Base-by-base conservation (phyloP, 2,797 vertebrate genomes). In the Micropoecilia bifurca region DNA sequence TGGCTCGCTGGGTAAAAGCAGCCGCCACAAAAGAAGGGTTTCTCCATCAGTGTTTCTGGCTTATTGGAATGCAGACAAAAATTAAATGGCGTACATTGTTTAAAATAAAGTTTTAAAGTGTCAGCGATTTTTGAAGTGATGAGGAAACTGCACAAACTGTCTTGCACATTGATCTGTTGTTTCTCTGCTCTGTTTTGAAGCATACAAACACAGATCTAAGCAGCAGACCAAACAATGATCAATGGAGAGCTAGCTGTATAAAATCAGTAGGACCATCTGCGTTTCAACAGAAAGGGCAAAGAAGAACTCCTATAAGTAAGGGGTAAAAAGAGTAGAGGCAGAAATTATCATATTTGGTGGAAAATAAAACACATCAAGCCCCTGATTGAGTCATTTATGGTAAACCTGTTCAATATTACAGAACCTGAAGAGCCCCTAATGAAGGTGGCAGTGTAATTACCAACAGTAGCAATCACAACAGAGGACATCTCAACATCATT, bases 371-470 rank as follows among this genome's bases (percentile, higher is more conserved):
- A 68, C n/a, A 41, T 41, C 50, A 77, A 78, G 33, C 55, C 73
- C 69, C 79, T 25, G 72, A 73, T 61, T 20, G 39, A 79, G 50
- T 84, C 80, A 63, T 77, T 83, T 63, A 55, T 73, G 71, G 76
- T 83, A 18, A 85, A 75, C 59, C 77, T 68, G 59, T 45, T 71
- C 72, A 57, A 50, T 9, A 73, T 33, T 18, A 10, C 10, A 22
- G 43, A 39, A 41, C 50, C 33, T 75, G 71, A 66, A 50, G 48
- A 76, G 59, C 69, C 18, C 2, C 63, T 48, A 59, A 45, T 72
- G 69, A 80, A 71, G 61, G 41, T 73, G 59, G 57, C 6, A 12
- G 39, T 12, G 73, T 85, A 84, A 91, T 91, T 85, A 89, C 33
- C 71, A 53, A 73, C 69, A 25, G 46, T 28, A 66, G 74, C 74